Evolutionary conservation across 1,140 invertebrate genomes (phyloP).

Genomic region (Musca domestica): DNA sequence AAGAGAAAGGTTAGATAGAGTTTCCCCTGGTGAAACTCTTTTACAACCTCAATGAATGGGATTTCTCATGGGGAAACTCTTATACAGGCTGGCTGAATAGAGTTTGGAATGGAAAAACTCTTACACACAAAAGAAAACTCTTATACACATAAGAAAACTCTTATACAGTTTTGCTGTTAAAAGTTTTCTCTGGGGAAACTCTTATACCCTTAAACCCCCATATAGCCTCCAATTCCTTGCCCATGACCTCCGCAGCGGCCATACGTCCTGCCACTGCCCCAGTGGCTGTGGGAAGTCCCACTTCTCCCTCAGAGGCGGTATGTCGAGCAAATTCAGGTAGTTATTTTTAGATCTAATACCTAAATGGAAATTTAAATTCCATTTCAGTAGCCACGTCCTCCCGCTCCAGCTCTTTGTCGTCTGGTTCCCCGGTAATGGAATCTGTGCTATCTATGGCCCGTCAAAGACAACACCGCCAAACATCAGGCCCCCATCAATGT

Average conservation of each 20-base stretch:
- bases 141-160: too few relatives aligned
- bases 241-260: not conserved
- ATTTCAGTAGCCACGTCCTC: constrained; percentile 1
- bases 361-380: not conserved
- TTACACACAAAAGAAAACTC: too few relatives aligned
- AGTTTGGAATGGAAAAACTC: too few relatives aligned
- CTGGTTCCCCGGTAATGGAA: constrained; percentile 40
- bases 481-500: constrained; percentile 42
- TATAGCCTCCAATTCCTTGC: constrained; percentile 27
- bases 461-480: constrained; percentile 33
- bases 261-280: constrained; percentile 38
- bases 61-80: too few relatives aligned
- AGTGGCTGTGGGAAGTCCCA: not conserved
- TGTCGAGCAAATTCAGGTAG: not conserved
- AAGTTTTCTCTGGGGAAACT: too few relatives aligned
- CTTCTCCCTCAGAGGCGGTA: too few relatives aligned
- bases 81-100: too few relatives aligned
- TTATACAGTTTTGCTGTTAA: too few relatives aligned
- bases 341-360: not conserved
- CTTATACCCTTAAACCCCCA: too few relatives aligned
- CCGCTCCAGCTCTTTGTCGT: constrained; percentile 1
- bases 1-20: too few relatives aligned
- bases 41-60: too few relatives aligned
- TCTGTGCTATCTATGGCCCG: constrained; percentile 43
- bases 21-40: too few relatives aligned